phyloP scores from a whole-genome alignment of 2,113 vertebrate genomes.

The Ceyx cyanopectus region DNA sequence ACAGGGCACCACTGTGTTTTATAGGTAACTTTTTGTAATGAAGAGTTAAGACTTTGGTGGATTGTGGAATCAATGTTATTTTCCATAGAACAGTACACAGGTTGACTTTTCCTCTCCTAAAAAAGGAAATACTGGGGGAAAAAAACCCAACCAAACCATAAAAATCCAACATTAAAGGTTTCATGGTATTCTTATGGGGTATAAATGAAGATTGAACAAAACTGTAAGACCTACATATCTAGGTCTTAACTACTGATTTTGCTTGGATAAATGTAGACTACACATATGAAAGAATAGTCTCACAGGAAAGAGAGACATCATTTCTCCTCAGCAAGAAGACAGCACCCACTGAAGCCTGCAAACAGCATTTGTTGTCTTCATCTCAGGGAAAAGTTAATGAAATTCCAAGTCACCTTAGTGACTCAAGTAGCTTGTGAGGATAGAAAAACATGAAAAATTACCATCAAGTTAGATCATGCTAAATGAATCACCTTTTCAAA shows the following conservation, averaged over 20 bases:
- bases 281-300: not conserved
- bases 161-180: not conserved
- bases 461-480: not conserved
- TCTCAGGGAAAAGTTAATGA: not conserved
- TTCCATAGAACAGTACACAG: not conserved
- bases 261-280: not conserved
- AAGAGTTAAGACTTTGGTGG: not conserved
- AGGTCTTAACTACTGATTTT: not conserved
- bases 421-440: not conserved
- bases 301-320: not conserved
- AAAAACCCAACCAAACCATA: not conserved
- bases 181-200: not conserved
- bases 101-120: not conserved
- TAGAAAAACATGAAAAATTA: not conserved
- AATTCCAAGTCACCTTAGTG: not conserved
- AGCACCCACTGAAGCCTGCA: not conserved
- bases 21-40: not conserved
- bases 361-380: not conserved
- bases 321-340: not conserved
- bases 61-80: not conserved
- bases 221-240: not conserved
- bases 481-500: constrained; percentile 86
- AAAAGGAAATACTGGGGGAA: not conserved
- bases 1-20: not conserved
- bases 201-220: not conserved